Evolutionary conservation across 2,113 vertebrate species (phyloP).

Genomic region (Notothenia coriiceps): DNA sequence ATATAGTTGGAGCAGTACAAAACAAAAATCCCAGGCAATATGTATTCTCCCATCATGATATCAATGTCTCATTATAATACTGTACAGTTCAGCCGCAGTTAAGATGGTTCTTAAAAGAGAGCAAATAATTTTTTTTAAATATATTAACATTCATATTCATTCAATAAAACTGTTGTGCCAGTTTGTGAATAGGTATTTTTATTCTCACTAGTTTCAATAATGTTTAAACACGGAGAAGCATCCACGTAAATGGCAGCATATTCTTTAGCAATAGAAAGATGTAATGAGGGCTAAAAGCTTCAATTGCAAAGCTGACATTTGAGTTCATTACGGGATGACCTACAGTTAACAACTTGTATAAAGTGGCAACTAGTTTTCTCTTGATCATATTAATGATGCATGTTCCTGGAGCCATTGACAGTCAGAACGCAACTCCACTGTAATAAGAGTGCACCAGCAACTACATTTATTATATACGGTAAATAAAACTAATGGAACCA

Average conservation of each 20-base stretch:
- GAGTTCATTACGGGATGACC: neutral
- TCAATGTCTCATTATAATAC: neutral
- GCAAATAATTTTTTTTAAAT: no score
- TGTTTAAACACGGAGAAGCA: neutral
- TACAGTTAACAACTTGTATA: neutral
- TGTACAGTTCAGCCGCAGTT: neutral
- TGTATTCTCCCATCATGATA: neutral
- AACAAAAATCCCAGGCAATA: neutral
- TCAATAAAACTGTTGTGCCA: no score
- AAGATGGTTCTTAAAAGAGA: neutral
- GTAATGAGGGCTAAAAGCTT: neutral
- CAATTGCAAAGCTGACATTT: neutral
- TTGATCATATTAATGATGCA: neutral
- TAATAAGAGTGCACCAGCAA: neutral
- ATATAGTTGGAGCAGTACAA: no score
- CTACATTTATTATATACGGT: neutral
- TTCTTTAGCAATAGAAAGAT: constrained; percentile 4
- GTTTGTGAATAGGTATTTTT: neutral
- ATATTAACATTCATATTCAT: no score
- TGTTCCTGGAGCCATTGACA: neutral
- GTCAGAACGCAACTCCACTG: neutral
- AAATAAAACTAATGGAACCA: neutral
- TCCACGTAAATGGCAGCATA: neutral
- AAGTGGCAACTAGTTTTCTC: neutral
- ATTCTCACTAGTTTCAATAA: neutral